Base-by-base conservation (phyloP, 2,113 vertebrate genomes). In the Cairina moschata region DNA sequence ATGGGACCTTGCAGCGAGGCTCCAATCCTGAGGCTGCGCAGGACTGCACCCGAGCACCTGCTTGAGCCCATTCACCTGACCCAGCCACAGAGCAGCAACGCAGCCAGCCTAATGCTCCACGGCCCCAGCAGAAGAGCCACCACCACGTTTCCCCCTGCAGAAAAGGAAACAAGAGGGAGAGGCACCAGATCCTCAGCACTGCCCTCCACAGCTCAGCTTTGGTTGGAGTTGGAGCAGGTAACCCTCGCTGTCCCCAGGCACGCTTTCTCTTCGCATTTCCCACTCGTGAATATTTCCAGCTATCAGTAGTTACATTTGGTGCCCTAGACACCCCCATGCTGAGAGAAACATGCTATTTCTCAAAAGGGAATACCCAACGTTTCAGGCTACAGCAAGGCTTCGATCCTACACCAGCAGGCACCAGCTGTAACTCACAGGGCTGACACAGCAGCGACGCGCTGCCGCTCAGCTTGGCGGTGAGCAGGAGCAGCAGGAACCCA, bases 391-490 rank as follows among this genome's bases (percentile, higher is more conserved):
- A 88, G 84, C 92, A 91, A 56, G 4, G 75, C 68, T 88, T 77
- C 86, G 86, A 90, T 96, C 65, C 72, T 71, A 74, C 62, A 90
- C 56, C 48, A 93, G 90, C 88, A 91, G 83, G 87, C 85, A 81
- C 50, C 55, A 93, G 58, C 84, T 93, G 3, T 16, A 75, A 68
- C 86, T 95, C 95, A 85, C 82, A 55, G 52, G 74, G 11, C 82
- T 84, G 86, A 83, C 96, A 88, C 32, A 54, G 65, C 12, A 68
- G 68, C 55, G 87, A 92, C 3, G 32, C 50, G 29, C 69, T 52
- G 55, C 75, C 73, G 85, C 78, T 93, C 69, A 85, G 52, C 86
- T 69, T 38, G 26, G 28, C 7, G 44, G 65, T 69, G 48, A 80
- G 31, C 11, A 74, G 55, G 58, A 76, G 67, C 40, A 90, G 58